Conservation (phyloP, 1,140 invertebrate species). For the Camponotus vicinus region DNA sequence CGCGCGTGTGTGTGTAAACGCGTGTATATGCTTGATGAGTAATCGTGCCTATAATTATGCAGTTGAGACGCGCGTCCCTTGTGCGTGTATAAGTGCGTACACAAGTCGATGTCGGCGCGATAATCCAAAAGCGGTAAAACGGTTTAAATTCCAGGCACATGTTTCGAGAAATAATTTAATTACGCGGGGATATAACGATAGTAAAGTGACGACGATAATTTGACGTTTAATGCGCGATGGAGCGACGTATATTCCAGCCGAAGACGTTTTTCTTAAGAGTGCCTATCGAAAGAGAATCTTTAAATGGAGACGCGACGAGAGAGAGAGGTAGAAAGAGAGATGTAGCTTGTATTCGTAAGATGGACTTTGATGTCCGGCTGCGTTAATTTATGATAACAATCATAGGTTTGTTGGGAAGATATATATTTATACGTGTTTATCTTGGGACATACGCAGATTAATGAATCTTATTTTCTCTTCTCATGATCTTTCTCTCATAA, state of each 20-base stretch:
- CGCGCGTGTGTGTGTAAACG: not conserved
- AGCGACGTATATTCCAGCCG: not conserved
- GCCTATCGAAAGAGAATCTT: constrained; percentile 18
- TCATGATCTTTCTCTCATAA: constrained; percentile 5
- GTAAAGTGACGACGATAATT: constrained; percentile 63
- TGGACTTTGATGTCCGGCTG: not conserved
- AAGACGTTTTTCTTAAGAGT: not conserved
- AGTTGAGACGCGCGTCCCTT: constrained; percentile 49
- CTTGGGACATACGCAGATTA: constrained; percentile 12
- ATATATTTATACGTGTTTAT: not conserved
- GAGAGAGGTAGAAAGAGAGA: too few species aligned
- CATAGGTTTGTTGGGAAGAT: not conserved
- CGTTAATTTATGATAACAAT: constrained; percentile 51
- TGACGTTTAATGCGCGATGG: constrained; percentile 52
- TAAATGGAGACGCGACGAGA: not conserved
- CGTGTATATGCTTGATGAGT: constrained; percentile 53
- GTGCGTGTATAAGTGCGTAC: constrained; percentile 36
- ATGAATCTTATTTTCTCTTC: constrained; percentile 31
- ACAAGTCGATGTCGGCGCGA: constrained; percentile 25
- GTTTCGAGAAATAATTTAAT: constrained; percentile 70
- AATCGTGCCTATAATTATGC: constrained; percentile 71
- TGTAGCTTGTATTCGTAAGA: constrained; percentile 4
- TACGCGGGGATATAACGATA: constrained; percentile 62
- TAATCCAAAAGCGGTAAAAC: constrained; percentile 69
- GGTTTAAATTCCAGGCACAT: constrained; percentile 61